Evolutionary conservation across 2,888 invertebrate species (phyloP), one percentile per base, ranked within the genome.

Genomic region (Podotricha telesiphe): DNA sequence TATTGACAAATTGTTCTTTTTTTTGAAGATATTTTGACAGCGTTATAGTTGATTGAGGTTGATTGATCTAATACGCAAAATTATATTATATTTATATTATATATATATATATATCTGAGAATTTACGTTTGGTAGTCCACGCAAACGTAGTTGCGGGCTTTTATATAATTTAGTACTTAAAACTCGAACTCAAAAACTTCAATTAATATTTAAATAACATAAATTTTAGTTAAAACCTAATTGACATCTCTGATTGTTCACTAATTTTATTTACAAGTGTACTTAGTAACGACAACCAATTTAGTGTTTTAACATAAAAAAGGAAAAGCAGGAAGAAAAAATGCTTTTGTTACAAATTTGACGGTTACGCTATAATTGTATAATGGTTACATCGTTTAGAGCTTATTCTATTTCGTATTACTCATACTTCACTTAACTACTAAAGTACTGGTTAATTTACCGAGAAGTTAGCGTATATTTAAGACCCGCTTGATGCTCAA

Each of bases 301-400:
- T 42, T 42, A 42, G 0, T 28, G 3, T 28, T 13, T 22, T 15
- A 28, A 5, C 13, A 51, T 15, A 15, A 56, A 40, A 40, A n/a
- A n/a, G n/a, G n/a, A n/a, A n/a, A n/a, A n/a, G 19, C 13, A 15
- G 8, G 7, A 40, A 40, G 20, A 15, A 19, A 13, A 20, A 56
- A 19, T 3, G 10, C 37, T 19, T 65, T 58, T 40, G 22, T 51
- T 51, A 40, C 22, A 48, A 58, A 37, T 20, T 53, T 64, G 17
- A 65, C 47, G 47, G 15, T 50, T 58, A 37, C 37, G n/a, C 13
- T 40, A 40, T 50, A 66, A 66, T 66, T 58, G 45, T 19, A 17
- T n/a, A 65, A 65, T 55, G 65, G 65, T 37, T 56, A 47, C 34
- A 65, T 56, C 55, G 56, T 19, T 56, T 65, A 56, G 53, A 15